Evolutionary conservation across 2,888 invertebrate species (phyloP), one percentile per base, ranked within the genome.

Genomic region (Hypena proboscidalis): DNA sequence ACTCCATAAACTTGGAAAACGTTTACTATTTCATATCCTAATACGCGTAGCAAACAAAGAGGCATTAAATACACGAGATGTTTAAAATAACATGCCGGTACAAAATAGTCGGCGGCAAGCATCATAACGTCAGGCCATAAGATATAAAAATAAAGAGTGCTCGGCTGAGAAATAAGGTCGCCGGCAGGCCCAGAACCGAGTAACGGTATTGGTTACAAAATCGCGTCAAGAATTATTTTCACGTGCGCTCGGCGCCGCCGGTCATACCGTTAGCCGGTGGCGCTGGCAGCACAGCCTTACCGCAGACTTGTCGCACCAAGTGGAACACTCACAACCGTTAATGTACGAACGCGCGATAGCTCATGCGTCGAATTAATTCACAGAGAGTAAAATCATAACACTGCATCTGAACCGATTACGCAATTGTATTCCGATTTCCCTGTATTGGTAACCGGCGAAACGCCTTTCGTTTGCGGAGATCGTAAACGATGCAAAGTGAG

Each of bases 191-290:
- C 90, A 89, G 89, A 90, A 90, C 88, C 79, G 80, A 80, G 74
- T 88, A 90, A 84, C 90, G 88, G 90, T 87, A 74, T 85, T 80
- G 74, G 81, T 90, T 90, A 89, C 90, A 88, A 90, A 90, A 90
- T 88, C 85, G 83, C 90, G 83, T 84, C 88, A 87, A 90, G 90
- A 89, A 90, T 89, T 89, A 90, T 89, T 82, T 89, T 89, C 89
- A 89, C 88, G 90, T 88, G 87, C 88, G 77, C 80, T 70, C 77
- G 74, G 72, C 74, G 75, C 67, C 72, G 70, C 54, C 71, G 58
- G 59, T 52, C 72, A 61, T 70, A 85, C 88, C 89, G 89, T 88
- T 88, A 88, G 69, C 72, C 73, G 61, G 73, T 73, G 74, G 74
- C 75, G 71, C 61, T 70, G 77, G 77, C 74, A 67, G 66, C 64